Conservation (phyloP, 2,888 invertebrate genomes). For the Cryptus viduatorius region DNA sequence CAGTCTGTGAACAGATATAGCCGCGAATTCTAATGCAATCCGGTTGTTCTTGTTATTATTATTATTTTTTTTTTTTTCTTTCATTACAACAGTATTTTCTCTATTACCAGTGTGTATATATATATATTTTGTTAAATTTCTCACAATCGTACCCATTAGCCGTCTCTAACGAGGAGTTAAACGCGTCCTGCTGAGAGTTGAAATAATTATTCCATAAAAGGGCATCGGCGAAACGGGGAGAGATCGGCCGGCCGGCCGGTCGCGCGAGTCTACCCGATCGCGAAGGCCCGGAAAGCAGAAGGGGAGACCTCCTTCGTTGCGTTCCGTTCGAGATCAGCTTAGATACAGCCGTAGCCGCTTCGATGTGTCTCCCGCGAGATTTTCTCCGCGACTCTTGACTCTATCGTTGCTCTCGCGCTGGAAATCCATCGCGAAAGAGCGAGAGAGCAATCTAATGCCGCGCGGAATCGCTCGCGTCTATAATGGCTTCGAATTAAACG, state of each 20-base stretch:
- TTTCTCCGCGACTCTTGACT: constrained; percentile 39
- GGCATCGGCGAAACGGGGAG: constrained; percentile 60
- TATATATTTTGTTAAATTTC: constrained; percentile 54
- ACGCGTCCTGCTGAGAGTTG: constrained; percentile 72
- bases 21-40: constrained; percentile 51
- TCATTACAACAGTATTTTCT: constrained; percentile 29
- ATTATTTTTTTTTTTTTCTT: constrained; percentile 42
- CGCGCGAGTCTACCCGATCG: constrained; percentile 46
- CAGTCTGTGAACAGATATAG: background rate
- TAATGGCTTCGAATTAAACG: constrained; percentile 42
- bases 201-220: constrained; percentile 77
- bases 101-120: background rate
- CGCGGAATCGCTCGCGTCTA: constrained; percentile 27
- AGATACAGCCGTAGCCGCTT: constrained; percentile 15
- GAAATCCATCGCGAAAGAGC: background rate
- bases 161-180: constrained; percentile 69
- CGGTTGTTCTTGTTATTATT: constrained; percentile 21
- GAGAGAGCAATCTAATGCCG: background rate
- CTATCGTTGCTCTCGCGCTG: constrained; percentile 24
- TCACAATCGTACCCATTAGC: constrained; percentile 66
- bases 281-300: constrained; percentile 46
- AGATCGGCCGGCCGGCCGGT: constrained; percentile 39
- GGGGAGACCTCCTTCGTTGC: constrained; percentile 49
- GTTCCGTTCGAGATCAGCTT: constrained; percentile 59
- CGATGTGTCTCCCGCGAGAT: constrained; percentile 29